Conservation (phyloP, 2,113 vertebrate species). For the Microcebus lehilahytsara region DNA sequence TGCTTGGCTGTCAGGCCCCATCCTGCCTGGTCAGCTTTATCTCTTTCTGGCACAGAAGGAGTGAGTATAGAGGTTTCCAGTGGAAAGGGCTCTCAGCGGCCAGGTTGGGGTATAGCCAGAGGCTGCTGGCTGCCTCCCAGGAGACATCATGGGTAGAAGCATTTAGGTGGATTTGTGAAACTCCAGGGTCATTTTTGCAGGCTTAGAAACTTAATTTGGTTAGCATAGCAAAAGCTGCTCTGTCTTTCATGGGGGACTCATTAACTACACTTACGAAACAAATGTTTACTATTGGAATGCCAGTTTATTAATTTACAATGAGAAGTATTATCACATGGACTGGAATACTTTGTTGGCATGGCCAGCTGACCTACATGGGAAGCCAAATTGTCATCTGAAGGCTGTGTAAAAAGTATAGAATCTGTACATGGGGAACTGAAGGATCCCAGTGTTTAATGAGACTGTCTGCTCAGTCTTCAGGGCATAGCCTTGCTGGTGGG, state of each 20-base stretch:
- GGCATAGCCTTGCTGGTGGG: background rate
- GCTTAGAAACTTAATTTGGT: constrained; percentile 25
- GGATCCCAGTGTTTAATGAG: background rate
- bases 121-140: constrained; percentile 20
- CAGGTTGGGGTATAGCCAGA: background rate
- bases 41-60: background rate
- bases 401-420: background rate
- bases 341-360: background rate
- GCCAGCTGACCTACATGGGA: constrained; percentile 15
- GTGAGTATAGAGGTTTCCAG: background rate
- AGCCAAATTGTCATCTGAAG: constrained; percentile 27
- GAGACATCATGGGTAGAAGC: background rate
- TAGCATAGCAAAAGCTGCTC: background rate
- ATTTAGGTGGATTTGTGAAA: constrained; percentile 43
- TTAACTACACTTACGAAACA: background rate
- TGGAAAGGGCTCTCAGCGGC: background rate
- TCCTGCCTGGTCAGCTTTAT: background rate
- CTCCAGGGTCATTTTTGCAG: constrained; percentile 24
- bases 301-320: background rate
- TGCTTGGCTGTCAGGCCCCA: background rate
- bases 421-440: background rate
- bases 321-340: background rate
- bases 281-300: background rate
- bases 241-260: background rate
- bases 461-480: background rate